Conservation (phyloP, 1,140 invertebrate species). For the Dendrolimus punctatus region DNA sequence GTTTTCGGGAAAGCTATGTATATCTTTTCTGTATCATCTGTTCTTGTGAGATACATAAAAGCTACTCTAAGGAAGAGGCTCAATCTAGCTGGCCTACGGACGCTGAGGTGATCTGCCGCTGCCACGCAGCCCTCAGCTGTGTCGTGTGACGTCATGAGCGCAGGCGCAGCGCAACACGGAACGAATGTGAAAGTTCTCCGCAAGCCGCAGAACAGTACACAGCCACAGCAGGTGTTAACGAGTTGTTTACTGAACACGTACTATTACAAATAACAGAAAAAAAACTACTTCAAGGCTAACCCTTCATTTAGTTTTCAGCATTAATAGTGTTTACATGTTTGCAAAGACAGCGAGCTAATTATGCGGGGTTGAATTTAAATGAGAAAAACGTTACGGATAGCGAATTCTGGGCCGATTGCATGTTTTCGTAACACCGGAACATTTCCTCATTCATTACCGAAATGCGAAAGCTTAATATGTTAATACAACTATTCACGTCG, state of each 20-base stretch:
- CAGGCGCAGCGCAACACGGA: constrained; percentile 48
- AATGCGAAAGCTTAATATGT: constrained; percentile 8
- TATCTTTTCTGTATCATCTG: no score
- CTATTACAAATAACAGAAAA: constrained; percentile 12
- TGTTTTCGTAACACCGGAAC: constrained; percentile 28
- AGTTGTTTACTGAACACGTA: constrained; percentile 33
- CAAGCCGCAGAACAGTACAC: constrained; percentile 32
- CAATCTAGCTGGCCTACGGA: no score
- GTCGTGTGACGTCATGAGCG: constrained; percentile 50
- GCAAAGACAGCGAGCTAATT: no score
- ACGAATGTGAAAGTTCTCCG: constrained; percentile 66
- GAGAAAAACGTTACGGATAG: constrained; percentile 11
- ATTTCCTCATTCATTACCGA: constrained; percentile 17
- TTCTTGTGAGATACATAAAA: no score
- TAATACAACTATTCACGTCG: constrained; percentile 26
- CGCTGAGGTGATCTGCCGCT: background rate
- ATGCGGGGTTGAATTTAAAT: constrained; percentile 9
- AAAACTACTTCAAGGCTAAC: constrained; percentile 11
- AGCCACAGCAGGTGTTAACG: constrained; percentile 45
- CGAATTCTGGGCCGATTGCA: constrained; percentile 19
- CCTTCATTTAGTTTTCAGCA: background rate
- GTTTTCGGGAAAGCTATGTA: no score
- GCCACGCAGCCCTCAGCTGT: constrained; percentile 13
- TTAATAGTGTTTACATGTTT: background rate
- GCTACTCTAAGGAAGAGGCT: no score